phyloP scores from a whole-genome alignment of 1,140 invertebrate genomes.

The Drosophila cardini region DNA sequence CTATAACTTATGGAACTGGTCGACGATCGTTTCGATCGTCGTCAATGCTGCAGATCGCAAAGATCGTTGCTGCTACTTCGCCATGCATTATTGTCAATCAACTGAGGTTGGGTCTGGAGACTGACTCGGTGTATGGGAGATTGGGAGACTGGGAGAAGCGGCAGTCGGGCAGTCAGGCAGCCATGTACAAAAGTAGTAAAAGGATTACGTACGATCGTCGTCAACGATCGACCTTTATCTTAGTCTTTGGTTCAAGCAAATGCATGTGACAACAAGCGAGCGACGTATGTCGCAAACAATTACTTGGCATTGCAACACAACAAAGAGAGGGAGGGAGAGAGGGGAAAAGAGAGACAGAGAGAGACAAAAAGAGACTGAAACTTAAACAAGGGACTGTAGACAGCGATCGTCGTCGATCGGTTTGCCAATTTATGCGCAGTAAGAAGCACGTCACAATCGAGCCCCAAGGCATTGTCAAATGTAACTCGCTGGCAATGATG shows the following conservation, averaged over 20 bases:
- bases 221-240: constrained; percentile 69
- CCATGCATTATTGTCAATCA: constrained; percentile 84
- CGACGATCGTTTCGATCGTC: constrained; percentile 19
- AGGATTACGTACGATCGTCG: constrained; percentile 69
- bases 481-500: constrained; percentile 77
- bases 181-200: constrained; percentile 67
- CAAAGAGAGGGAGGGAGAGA: constrained; percentile 19
- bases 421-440: constrained; percentile 76
- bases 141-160: no score
- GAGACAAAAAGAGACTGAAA: background rate
- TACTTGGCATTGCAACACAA: constrained; percentile 81
- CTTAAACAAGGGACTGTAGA: constrained; percentile 8
- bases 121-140: constrained; percentile 14
- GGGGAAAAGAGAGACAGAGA: constrained; percentile 2
- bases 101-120: constrained; percentile 44
- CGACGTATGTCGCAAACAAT: constrained; percentile 84
- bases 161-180: constrained; percentile 35
- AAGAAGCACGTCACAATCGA: constrained; percentile 38
- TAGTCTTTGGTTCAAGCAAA: constrained; percentile 44
- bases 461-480: constrained; percentile 79
- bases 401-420: constrained; percentile 31
- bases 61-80: constrained; percentile 70
- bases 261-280: constrained; percentile 80
- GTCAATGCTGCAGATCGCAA: constrained; percentile 43
- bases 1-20: constrained; percentile 21